phyloP scores from a whole-genome alignment of 2,888 invertebrate genomes.

The Dicranocentrus wangi region DNA sequence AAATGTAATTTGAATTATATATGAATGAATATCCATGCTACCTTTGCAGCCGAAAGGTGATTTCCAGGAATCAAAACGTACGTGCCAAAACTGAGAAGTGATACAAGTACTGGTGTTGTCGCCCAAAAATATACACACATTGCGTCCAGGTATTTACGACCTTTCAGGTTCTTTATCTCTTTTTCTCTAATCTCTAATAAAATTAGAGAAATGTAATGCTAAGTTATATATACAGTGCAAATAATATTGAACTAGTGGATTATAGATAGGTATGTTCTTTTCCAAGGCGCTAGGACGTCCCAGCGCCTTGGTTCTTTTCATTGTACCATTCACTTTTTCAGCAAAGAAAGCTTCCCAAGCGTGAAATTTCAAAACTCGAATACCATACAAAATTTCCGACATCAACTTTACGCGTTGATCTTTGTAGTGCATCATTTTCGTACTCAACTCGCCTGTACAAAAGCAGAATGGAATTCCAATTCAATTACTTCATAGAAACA shows the following conservation, averaged over 20 bases:
- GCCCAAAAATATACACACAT: slow-evolving; percentile 99
- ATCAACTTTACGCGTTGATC: slow-evolving; percentile 91
- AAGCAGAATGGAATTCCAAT: too few relatives aligned
- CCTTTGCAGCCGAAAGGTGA: slow-evolving; percentile 89
- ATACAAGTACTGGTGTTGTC: slow-evolving; percentile 93
- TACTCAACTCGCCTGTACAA: slow-evolving; percentile 77
- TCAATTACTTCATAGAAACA: too few relatives aligned
- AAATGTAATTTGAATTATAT: too few relatives aligned
- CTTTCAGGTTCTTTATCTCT: slow-evolving; percentile 86
- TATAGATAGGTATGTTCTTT: too few relatives aligned
- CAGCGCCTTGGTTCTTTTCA: too few relatives aligned
- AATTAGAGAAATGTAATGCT: too few relatives aligned
- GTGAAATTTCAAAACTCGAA: slow-evolving; percentile 91
- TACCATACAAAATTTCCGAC: slow-evolving; percentile 89
- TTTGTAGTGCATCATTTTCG: slow-evolving; percentile 91
- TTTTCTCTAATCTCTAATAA: slow-evolving; percentile 79
- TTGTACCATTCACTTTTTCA: slow-evolving; percentile 51
- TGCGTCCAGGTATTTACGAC: slow-evolving; percentile 96
- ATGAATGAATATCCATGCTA: too few relatives aligned
- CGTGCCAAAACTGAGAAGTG: slow-evolving; percentile 86
- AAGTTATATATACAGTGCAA: too few relatives aligned
- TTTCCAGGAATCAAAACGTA: slow-evolving; percentile 86
- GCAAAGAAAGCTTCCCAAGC: slow-evolving; percentile 84
- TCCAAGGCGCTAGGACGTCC: too few relatives aligned
- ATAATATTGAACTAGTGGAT: too few relatives aligned